phyloP scores from a whole-genome alignment of 2,113 vertebrate genomes.

The Eonycteris spelaea region DNA sequence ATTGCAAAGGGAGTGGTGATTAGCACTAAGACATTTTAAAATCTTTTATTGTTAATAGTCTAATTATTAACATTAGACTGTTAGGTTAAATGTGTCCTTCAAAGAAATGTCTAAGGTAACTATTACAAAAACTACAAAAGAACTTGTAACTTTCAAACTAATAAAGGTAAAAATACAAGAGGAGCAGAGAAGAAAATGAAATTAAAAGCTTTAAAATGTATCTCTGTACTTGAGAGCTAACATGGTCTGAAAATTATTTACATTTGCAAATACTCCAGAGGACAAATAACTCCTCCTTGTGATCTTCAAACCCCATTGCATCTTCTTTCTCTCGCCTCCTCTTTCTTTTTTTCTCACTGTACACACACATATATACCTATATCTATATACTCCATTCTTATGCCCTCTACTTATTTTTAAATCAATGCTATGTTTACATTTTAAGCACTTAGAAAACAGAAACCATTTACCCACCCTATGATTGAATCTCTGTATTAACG shows the following conservation, averaged over 20 bases:
- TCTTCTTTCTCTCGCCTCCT: no score
- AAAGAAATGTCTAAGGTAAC: neutral
- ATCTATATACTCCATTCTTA: neutral
- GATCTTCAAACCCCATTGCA: neutral
- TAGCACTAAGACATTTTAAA: conserved; percentile 4
- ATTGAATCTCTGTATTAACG: neutral
- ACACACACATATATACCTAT: neutral
- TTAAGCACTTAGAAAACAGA: neutral
- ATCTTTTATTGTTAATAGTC: neutral
- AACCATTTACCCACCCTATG: neutral
- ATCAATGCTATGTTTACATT: neutral
- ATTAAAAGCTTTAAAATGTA: neutral
- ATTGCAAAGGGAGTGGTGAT: neutral
- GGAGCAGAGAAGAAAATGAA: neutral
- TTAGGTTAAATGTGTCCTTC: neutral
- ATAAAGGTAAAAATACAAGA: neutral
- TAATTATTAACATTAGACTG: neutral
- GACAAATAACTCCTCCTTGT: neutral
- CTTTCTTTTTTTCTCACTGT: neutral
- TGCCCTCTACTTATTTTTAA: neutral
- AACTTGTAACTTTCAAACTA: neutral
- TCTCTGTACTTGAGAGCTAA: neutral
- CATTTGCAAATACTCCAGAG: neutral
- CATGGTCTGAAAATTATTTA: neutral
- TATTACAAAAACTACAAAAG: neutral